Evolutionary conservation across 1,140 invertebrate genomes (phyloP), one percentile per base, ranked within the genome.

Genomic region (Magallana angulata): DNA sequence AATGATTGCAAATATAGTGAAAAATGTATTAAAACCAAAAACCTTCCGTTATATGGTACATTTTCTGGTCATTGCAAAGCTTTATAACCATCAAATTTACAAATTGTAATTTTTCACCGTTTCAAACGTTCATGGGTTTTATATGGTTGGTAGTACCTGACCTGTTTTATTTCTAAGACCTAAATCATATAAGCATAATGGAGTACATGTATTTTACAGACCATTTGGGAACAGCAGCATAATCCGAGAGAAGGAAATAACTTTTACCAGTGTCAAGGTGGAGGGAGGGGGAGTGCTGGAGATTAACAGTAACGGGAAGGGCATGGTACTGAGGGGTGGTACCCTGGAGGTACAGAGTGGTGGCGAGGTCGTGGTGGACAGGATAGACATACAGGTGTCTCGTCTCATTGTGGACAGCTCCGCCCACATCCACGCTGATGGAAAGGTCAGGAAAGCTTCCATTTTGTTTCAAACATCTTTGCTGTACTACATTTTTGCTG

Each of bases 301-400:
- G 14, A 91, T 93, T 30, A 86, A 89, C 30, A 91, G 90, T n/a
- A 76, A 89, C 0, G 89, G 87, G 4, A 57, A 87, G 18, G 91
- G 90, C 1, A 89, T 91, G 89, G 88, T 87, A 7, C 86, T 93
- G 36, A 85, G 86, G 36, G 92, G 92, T 18, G 84, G 84, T 8
- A 84, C 83, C 24, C 87, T 93, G 36, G 88, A 89, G n/a, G 88
- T 93, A 12, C 88, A 93, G 88, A 92, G 90, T 90, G 91, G 92
- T 11, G 92, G 90, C 8, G 68, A 81, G 7, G 60, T 93, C 48
- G 88, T 89, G 48, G 85, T 89, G 14, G 92, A 93, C 85, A 90
- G 88, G 16, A 62, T 92, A 9, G 85, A 90, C 5, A 68, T 93
- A 9, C 56, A 84, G n/a, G 92, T 91, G 1, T 81, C 48, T 0